Evolutionary conservation across 2,113 vertebrate genomes (phyloP).

Genomic region (Rhinolophus ferrumequinum): DNA sequence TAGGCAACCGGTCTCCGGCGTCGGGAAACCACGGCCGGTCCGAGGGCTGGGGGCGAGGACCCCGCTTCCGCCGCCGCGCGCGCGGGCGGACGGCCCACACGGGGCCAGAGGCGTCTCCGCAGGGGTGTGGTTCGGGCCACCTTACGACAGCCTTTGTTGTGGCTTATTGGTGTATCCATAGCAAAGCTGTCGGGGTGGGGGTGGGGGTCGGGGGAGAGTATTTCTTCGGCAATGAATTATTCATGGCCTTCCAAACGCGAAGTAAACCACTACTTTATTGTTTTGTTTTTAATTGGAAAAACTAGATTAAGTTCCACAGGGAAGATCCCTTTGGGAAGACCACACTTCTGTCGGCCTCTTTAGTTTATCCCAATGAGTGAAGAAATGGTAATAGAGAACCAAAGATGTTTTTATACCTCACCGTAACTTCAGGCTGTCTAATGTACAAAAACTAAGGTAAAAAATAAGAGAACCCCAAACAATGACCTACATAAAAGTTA

Average conservation of each 20-base stretch:
- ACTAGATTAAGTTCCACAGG: neutral
- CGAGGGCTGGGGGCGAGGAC: neutral
- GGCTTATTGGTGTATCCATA: accelerated
- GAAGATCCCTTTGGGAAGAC: neutral
- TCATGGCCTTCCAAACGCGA: neutral
- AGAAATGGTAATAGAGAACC: slow-evolving; percentile 40
- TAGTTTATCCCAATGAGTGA: neutral
- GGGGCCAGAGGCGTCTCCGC: accelerated
- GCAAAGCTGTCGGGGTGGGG: neutral
- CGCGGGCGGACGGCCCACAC: accelerated
- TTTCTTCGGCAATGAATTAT: neutral
- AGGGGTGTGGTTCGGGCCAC: accelerated
- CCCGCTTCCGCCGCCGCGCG: accelerated
- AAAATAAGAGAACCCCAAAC: slow-evolving; percentile 11
- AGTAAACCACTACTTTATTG: neutral
- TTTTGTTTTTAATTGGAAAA: neutral
- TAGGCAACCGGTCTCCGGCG: neutral
- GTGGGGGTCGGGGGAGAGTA: neutral
- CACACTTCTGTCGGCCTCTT: neutral
- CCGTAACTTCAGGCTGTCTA: neutral
- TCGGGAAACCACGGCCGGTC: neutral
- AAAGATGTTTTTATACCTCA: neutral
- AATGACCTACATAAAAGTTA: neutral
- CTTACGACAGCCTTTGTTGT: neutral
- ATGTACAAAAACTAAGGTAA: slow-evolving; percentile 30